phyloP scores from a whole-genome alignment of 2,888 invertebrate genomes.

The Elegia similella region DNA sequence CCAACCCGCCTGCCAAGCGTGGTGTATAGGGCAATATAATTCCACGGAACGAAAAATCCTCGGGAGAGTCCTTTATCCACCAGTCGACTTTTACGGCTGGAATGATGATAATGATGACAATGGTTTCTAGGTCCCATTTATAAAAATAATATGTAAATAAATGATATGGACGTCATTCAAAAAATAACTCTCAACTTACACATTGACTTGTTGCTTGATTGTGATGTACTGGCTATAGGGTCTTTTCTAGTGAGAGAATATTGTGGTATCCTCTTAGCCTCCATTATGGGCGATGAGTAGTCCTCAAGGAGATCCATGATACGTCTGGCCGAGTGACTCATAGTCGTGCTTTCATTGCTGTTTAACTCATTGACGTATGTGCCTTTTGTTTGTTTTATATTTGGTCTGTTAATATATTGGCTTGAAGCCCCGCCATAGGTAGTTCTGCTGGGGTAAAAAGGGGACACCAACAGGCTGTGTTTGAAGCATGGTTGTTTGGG shows the following conservation, averaged over 20 bases:
- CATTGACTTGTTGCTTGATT: slow-evolving; percentile 21
- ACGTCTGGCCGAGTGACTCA: slow-evolving; percentile 88
- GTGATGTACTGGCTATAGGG: slow-evolving; percentile 22
- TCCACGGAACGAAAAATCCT: no score
- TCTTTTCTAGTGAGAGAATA: slow-evolving; percentile 34
- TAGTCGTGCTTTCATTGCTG: slow-evolving; percentile 42
- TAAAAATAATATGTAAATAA: no score
- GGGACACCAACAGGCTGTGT: slow-evolving; percentile 73
- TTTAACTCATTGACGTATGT: slow-evolving; percentile 44
- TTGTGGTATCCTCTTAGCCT: slow-evolving; percentile 88
- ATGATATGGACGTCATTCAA: no score
- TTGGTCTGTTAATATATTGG: slow-evolving; percentile 74
- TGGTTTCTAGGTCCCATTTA: no score
- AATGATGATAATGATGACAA: no score
- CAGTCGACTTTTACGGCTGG: no score
- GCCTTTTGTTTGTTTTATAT: slow-evolving; percentile 47
- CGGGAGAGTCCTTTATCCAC: no score
- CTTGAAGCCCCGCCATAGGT: slow-evolving; percentile 87
- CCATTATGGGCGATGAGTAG: slow-evolving; percentile 89
- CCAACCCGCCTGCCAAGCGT: no score
- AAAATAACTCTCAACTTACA: slow-evolving; percentile 33
- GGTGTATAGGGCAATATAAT: no score
- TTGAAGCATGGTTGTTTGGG: slow-evolving; percentile 58
- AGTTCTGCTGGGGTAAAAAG: slow-evolving; percentile 89
- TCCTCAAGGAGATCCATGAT: slow-evolving; percentile 91